Conservation (phyloP, 2,113 vertebrate genomes). For the Thamnaconus septentrionalis region DNA sequence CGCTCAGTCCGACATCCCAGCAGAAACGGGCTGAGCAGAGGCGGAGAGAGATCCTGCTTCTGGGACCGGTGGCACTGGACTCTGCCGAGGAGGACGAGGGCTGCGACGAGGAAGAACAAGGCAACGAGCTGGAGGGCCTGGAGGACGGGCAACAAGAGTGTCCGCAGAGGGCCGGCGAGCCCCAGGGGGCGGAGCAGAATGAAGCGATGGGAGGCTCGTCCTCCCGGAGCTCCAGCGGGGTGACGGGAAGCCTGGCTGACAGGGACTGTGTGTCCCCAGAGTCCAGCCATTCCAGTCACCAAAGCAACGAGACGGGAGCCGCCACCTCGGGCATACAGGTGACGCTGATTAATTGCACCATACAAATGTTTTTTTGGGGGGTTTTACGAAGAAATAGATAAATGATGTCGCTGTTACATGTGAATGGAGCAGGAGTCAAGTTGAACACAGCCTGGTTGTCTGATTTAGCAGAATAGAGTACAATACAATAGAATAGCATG, state of each 20-base stretch:
- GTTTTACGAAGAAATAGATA: background rate
- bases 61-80: constrained; percentile 73
- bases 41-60: constrained; percentile 73
- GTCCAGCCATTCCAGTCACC: constrained; percentile 75
- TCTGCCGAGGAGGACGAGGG: constrained; percentile 67
- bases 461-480: no score
- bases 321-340: constrained; percentile 79
- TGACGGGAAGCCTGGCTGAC: constrained; percentile 76
- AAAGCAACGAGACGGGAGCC: constrained; percentile 74
- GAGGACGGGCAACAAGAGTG: constrained; percentile 4
- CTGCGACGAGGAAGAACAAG: constrained; percentile 48
- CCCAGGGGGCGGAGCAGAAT: constrained; percentile 52
- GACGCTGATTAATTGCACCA: background rate
- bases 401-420: no score
- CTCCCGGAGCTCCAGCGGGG: constrained; percentile 76
- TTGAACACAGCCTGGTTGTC: no score
- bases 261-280: constrained; percentile 75
- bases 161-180: constrained; percentile 20
- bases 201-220: constrained; percentile 58
- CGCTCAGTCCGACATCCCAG: constrained; percentile 42
- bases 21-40: constrained; percentile 72
- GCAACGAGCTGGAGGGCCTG: constrained; percentile 13
- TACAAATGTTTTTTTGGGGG: background rate
- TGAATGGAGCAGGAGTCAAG: no score
- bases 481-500: no score